A percentile compares a stretch with the other conserved stretches of the same genome.
Conservation (phyloP, 1,140 invertebrate genomes). For the Anthonomus grandis region DNA sequence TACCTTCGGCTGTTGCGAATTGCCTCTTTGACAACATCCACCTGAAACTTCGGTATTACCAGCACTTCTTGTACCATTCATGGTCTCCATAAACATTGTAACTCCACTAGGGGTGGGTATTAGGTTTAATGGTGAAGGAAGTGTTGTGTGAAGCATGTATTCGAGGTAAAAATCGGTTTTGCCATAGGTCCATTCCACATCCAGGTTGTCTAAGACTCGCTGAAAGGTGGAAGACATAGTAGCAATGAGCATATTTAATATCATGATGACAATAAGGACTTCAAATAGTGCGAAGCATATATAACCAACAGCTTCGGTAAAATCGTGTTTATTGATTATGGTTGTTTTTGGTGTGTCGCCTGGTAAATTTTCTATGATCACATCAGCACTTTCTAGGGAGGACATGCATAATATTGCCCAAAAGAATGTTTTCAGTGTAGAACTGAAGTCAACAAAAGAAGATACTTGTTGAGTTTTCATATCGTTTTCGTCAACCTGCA, state of each 20-base stretch:
- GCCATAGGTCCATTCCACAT: conserved; percentile 60
- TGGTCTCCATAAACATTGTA: conserved; percentile 48
- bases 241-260: conserved; percentile 76
- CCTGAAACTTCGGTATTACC: conserved; percentile 13
- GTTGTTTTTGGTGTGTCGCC: conserved; percentile 49
- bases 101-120: conserved; percentile 54
- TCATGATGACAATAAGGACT: conserved; percentile 66
- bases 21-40: conserved; percentile 27
- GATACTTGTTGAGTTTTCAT: conserved; percentile 51
- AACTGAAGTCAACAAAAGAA: conserved; percentile 56
- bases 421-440: conserved; percentile 68
- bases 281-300: conserved; percentile 63
- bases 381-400: conserved; percentile 61
- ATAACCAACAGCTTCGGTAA: conserved; percentile 61
- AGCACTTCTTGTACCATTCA: conserved; percentile 37
- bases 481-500: conserved; percentile 52
- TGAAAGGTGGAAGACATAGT: conserved; percentile 75
- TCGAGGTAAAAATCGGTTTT: conserved; percentile 58
- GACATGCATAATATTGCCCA: conserved; percentile 74
- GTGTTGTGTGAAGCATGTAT: conserved; percentile 55
- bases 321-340: conserved; percentile 55
- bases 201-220: conserved; percentile 58
- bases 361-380: conserved; percentile 59
- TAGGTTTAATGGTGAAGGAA: conserved; percentile 58
- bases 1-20: too few relatives aligned